Base-by-base conservation (phyloP, 2,797 vertebrate species). In the Muraenolepis orangiensis region DNA sequence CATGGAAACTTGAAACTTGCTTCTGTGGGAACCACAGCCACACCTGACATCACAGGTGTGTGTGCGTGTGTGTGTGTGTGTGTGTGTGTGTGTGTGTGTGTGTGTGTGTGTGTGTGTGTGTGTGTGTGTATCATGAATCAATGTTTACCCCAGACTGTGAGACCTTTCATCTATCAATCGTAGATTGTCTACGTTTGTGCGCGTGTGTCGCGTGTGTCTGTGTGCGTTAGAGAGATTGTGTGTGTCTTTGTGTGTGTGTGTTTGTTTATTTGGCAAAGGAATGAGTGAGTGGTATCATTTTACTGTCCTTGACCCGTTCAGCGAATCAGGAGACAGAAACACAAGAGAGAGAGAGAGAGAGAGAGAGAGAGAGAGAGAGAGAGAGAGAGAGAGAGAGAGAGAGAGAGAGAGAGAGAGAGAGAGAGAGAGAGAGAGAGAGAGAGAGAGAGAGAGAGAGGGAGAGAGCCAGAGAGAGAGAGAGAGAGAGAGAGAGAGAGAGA, bases 261-360 rank as follows among this genome's bases (percentile, higher is more conserved):
- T 16, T 12, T 1, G 40, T 42, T 42, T 2, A 90, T 88, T 85
- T 87, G 84, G 87, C 81, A 82, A 73, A 78, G 84, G 87, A 90
- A 89, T 91, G 90, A 91, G 83, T 61, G 85, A 90, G 87, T 87
- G 88, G 85, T 91, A 90, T 90, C 87, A 87, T 90, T 89, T 90
- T 88, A 86, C 84, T 80, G 88, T 80, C 90, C 90, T 91, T 91
- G 87, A 92, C 90, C 90, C 66, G 83, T 79, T 87, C 84, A 7
- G 71, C 12, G 57, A 76, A 72, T 77, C 74, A 18, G 70, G 10
- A 77, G 83, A 85, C 76, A 85, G 76, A 84, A 82, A 77, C 72
- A 72, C 7, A 31, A 6, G 78, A 83, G 14, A 18, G 16, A 42
- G 82, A 80, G 80, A 80, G 80, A 87, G 80, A 91, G 87, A 82